A percentile compares a stretch with the other conserved stretches of the same genome.
phyloP scores from a whole-genome alignment of 2,113 vertebrate genomes.

The Tamias sibiricus region DNA sequence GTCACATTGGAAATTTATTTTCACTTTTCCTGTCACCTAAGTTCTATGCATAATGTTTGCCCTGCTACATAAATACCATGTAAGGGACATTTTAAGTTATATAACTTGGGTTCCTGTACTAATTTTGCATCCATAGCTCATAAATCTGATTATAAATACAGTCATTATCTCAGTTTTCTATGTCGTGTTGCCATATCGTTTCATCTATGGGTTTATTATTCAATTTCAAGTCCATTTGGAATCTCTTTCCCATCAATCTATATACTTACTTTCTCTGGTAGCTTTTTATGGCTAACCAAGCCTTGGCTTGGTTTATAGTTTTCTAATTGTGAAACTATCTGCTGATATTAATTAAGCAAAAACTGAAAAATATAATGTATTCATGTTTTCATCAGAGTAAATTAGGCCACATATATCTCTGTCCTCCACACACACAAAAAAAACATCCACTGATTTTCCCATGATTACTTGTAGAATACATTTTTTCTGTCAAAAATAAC shows the following conservation, averaged over 20 bases:
- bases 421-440: background rate
- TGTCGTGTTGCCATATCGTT: background rate
- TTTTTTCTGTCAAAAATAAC: background rate
- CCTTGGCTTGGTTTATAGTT: background rate
- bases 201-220: background rate
- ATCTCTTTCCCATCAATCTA: background rate
- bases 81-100: background rate
- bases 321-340: background rate
- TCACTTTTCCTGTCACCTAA: background rate
- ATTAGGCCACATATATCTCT: background rate
- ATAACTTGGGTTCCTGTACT: background rate
- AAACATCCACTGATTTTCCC: background rate
- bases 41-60: background rate
- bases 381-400: background rate
- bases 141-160: background rate
- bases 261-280: background rate
- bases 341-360: background rate
- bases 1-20: background rate
- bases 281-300: background rate
- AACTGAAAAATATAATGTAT: background rate
- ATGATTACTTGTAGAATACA: background rate
- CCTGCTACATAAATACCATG: rapidly evolving
- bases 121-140: background rate
- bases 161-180: background rate
- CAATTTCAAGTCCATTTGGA: background rate